Evolutionary conservation across 2,888 invertebrate genomes (phyloP).

Genomic region (Caenorhabditis japonica): DNA sequence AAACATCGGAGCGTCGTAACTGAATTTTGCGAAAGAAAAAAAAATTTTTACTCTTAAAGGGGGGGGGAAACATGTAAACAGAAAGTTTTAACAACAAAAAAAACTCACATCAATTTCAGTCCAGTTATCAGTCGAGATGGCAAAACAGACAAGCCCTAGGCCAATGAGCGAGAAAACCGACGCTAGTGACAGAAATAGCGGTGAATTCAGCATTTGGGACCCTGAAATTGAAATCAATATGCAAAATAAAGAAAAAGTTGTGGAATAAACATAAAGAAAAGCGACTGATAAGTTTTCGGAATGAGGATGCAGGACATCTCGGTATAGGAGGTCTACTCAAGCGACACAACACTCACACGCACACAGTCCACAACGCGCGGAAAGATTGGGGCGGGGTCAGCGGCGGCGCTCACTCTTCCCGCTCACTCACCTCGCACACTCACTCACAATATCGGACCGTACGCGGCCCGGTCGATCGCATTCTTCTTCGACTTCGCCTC

Average conservation of each 20-base stretch:
- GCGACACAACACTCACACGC: conserved; percentile 49
- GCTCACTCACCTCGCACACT: conserved; percentile 28
- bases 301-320: conserved; percentile 23
- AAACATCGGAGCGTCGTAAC: no score
- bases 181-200: conserved; percentile 92
- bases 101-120: conserved; percentile 89
- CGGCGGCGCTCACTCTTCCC: conserved; percentile 39
- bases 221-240: conserved; percentile 16
- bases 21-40: no score
- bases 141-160: conserved; percentile 91
- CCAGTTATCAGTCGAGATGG: conserved; percentile 97
- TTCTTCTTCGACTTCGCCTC: conserved; percentile 38
- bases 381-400: conserved; percentile 50
- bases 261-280: no score
- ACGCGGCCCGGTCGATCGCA: conserved; percentile 42
- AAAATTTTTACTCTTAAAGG: no score
- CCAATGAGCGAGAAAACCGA: conserved; percentile 95
- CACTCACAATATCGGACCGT: conserved; percentile 43
- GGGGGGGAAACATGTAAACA: no score
- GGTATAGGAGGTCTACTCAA: conserved; percentile 54
- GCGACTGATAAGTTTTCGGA: conserved; percentile 29
- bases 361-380: conserved; percentile 52
- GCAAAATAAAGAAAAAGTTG: conserved; percentile 5
- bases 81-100: conserved; percentile 13
- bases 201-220: conserved; percentile 78